Base-by-base conservation (phyloP, 1,140 invertebrate species). In the Drosophila prosaltans region DNA sequence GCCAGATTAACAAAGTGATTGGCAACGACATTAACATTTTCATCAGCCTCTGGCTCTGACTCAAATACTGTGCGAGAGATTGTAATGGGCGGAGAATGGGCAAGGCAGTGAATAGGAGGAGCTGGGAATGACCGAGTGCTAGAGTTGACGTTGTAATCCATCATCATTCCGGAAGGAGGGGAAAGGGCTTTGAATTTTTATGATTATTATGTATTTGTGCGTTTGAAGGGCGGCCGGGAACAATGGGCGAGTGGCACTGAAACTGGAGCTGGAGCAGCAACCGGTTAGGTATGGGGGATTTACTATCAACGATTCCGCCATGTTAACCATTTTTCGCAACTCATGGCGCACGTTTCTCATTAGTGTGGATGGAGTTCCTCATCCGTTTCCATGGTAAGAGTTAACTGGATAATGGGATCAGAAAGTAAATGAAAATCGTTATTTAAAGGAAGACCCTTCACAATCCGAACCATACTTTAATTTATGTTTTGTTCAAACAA, bases 11-110 rank as follows among this genome's bases (percentile, higher is more conserved):
- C 74, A 84, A 81, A 89, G 78, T 88, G 84, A 88, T 88, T 88
- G 80, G 84, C 80, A 88, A 84, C 80, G 81, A 88, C 84, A 84
- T 89, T 88, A 88, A 84, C 84, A 88, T 88, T 88, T 89, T 89
- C 85, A 88, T 84, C 84, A 88, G 84, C 84, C 74, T 61, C 66
- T 9, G 74, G 69, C 67, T 78, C 67, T 78, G 66, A 70, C 60
- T 71, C 75, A 66, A 30, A 78, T 58, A 39, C 8, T 58, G 57
- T 65, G 26, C 41, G 54, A 39, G 36, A 48, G 32, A 36, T 55
- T 9, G 21, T n/a, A 16, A 9, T 2, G 43, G 8, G 21, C 6
- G 32, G 32, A 36, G 32, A 36, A 36, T 36, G 32, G 32, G 32
- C 32, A 36, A 6, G 32, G 32, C 32, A 36, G 6, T 36, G 32